Evolutionary conservation across 2,888 invertebrate genomes (phyloP).

Genomic region (Embidobia sp.): DNA sequence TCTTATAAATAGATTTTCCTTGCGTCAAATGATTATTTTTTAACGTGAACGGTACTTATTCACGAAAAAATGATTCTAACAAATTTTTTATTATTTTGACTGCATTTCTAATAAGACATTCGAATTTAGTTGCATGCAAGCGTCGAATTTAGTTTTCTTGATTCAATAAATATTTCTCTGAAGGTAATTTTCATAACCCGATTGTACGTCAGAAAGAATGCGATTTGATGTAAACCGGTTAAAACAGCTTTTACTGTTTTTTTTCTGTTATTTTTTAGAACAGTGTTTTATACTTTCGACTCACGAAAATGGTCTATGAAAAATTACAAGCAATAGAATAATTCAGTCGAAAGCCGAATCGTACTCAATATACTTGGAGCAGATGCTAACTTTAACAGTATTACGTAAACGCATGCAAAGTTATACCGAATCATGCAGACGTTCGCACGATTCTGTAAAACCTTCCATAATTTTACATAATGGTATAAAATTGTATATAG

Average conservation of each 20-base stretch:
- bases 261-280: neutral
- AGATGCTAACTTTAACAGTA: slow-evolving; percentile 32
- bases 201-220: neutral
- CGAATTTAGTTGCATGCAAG: too few species aligned
- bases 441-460: slow-evolving; percentile 31
- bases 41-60: too few species aligned
- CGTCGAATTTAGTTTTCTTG: too few species aligned
- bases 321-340: slow-evolving; percentile 22
- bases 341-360: slow-evolving; percentile 12
- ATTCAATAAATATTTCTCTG: too few species aligned
- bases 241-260: too few species aligned
- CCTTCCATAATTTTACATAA: slow-evolving; percentile 49
- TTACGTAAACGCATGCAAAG: slow-evolving; percentile 49
- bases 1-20: too few species aligned
- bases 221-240: too few species aligned
- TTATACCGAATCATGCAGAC: slow-evolving; percentile 48
- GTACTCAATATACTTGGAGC: neutral
- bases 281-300: neutral
- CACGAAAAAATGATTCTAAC: too few species aligned
- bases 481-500: slow-evolving; percentile 25
- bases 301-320: neutral
- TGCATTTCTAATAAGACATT: too few species aligned
- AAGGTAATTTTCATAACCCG: neutral
- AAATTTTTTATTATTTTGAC: too few species aligned
- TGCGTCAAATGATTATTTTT: too few species aligned